A percentile compares a stretch with the other conserved stretches of the same genome.
Evolutionary conservation across 2,797 vertebrate species (phyloP).

Genomic region (Chromis chromis): DNA sequence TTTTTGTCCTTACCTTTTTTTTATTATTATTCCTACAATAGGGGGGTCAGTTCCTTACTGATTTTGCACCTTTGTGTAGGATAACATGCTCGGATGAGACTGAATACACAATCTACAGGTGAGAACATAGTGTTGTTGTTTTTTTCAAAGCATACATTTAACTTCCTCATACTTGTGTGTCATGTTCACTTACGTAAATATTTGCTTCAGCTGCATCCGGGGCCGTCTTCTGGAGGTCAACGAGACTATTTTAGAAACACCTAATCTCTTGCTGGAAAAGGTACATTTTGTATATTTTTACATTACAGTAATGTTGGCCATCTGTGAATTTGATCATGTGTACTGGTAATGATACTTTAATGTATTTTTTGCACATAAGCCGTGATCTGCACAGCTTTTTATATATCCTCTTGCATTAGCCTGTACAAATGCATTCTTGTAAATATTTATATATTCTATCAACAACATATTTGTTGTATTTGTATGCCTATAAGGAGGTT

Average conservation of each 20-base stretch:
- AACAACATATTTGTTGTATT: not conserved
- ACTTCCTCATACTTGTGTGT: not conserved
- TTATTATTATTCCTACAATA: not conserved
- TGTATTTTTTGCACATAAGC: too few species aligned
- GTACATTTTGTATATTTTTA: slow-evolving; percentile 73
- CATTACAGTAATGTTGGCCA: not conserved
- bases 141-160: not conserved
- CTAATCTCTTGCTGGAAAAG: slow-evolving; percentile 92
- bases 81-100: slow-evolving; percentile 92
- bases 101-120: slow-evolving; percentile 97
- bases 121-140: slow-evolving; percentile 28
- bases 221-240: slow-evolving; percentile 97
- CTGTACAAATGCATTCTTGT: not conserved
- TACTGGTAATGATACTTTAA: too few species aligned
- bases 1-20: not conserved
- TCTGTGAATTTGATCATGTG: not conserved
- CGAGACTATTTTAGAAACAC: slow-evolving; percentile 90
- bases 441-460: not conserved
- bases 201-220: slow-evolving; percentile 90
- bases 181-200: not conserved
- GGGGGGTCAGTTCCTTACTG: slow-evolving; percentile 97
- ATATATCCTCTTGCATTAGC: not conserved
- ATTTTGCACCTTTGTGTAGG: slow-evolving; percentile 94
- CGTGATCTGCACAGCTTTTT: too few species aligned
- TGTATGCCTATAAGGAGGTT: not conserved